Evolutionary conservation across 2,797 vertebrate genomes (phyloP).

Genomic region (Pangasius macronema): DNA sequence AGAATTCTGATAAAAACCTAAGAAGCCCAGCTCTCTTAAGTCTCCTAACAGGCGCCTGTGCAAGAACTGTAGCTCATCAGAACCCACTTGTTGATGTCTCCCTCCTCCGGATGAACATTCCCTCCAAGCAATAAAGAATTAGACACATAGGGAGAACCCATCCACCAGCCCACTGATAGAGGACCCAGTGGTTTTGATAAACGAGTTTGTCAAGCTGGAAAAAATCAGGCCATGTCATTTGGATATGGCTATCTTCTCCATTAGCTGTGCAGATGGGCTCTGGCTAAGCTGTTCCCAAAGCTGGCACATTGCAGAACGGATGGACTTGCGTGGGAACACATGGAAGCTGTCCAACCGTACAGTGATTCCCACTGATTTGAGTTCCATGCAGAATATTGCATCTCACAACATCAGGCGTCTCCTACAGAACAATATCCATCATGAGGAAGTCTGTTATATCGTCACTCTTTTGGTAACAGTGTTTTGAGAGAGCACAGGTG

Average conservation of each 20-base stretch:
- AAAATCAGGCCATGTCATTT: conserved; percentile 33
- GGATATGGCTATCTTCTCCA: conserved; percentile 46
- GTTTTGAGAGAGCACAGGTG: neutral
- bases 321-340: conserved; percentile 41
- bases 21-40: neutral
- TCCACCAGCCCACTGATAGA: conserved; percentile 26
- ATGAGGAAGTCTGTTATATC: neutral
- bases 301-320: conserved; percentile 15
- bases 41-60: neutral
- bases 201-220: conserved; percentile 42
- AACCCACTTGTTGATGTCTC: conserved; percentile 28
- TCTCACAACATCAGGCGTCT: neutral
- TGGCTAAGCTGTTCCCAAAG: conserved; percentile 37
- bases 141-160: neutral
- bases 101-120: conserved; percentile 26
- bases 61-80: conserved; percentile 26
- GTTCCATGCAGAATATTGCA: conserved; percentile 10
- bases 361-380: conserved; percentile 37
- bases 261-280: conserved; percentile 47
- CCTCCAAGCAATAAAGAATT: neutral
- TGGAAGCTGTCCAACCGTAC: conserved; percentile 12
- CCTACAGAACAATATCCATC: conserved; percentile 4
- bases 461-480: neutral
- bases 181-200: conserved; percentile 31
- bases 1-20: neutral